Percentiles rank a stretch among this genome's conserved stretches.
Evolutionary conservation across 2,797 vertebrate species (phyloP).

Genomic region (Melanotaenia pygmaea): DNA sequence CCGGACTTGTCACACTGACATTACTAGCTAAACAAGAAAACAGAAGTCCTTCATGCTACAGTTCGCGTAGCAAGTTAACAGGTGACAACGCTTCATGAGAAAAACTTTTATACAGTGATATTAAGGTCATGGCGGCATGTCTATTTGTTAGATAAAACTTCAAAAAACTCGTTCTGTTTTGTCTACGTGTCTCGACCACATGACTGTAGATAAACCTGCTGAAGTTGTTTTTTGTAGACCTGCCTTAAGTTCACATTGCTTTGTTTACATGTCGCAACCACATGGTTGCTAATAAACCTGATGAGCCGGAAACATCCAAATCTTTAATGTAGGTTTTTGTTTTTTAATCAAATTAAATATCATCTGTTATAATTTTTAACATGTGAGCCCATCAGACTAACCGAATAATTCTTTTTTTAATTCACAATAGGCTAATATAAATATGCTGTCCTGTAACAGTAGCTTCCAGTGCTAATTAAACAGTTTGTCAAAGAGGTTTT

Average conservation of each 20-base stretch:
- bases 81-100: constrained; percentile 33
- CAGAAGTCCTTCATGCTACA: constrained; percentile 7
- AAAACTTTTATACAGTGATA: constrained; percentile 17
- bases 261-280: background rate
- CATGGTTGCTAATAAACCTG: background rate
- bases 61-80: constrained; percentile 22
- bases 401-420: background rate
- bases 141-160: constrained; percentile 40
- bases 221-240: background rate
- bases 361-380: background rate
- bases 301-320: background rate
- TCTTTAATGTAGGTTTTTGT: background rate
- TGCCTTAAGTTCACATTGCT: background rate
- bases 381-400: background rate
- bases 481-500: background rate
- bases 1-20: constrained; percentile 28
- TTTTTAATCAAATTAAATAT: background rate
- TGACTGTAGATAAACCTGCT: constrained; percentile 28
- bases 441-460: background rate
- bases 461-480: background rate
- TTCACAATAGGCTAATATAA: background rate
- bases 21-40: constrained; percentile 35
- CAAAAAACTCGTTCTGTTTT: constrained; percentile 24
- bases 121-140: constrained; percentile 27
- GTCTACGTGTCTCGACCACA: constrained; percentile 5